Evolutionary conservation across 1,140 invertebrate genomes (phyloP), one percentile per base, ranked within the genome.

Genomic region (Rhagoletis zephyria): DNA sequence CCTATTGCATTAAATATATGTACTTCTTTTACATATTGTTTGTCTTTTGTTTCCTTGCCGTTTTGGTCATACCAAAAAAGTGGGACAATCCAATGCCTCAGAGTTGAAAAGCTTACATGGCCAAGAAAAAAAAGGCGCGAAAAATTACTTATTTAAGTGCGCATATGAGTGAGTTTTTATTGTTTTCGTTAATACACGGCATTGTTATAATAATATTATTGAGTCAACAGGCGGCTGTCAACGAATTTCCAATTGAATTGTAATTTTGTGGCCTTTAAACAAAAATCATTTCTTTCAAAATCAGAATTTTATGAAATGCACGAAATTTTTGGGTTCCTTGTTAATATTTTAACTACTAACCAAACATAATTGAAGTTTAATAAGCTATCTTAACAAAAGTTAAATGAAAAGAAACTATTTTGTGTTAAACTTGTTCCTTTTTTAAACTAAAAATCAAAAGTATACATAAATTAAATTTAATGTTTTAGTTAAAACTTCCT

Each of bases 71-170:
- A 6, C 19, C n/a, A 42, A 51, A 56, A 81, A 81, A 81, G 74
- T 81, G 48, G 74, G 74, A 81, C 74, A 81, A 81, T 81, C n/a
- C 74, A 56, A 81, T 56, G 74, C 74, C 74, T 12, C 48, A 81
- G 40, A 81, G 48, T n/a, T n/a, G 45, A 14, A 14, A 74, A 74
- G 74, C 16, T 3, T 51, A n/a, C 74, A 81, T 56, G 56, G 14
- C 48, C 74, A 56, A 19, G 45, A 81, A 81, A 67, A 56, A 56
- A 30, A 30, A 48, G 6, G 74, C 74, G 74, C 48, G 48, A 74
- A 81, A 81, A 81, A 81, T 48, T 51, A 81, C 74, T 81, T 51
- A 81, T 48, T 81, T 81, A 56, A 81, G 48, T 81, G 10, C 42
- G 4, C 14, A 74, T 70, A 9, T 70, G 40, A 42, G 67, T 45